phyloP scores from a whole-genome alignment of 2,888 invertebrate genomes.

The Nomada hirtipes region DNA sequence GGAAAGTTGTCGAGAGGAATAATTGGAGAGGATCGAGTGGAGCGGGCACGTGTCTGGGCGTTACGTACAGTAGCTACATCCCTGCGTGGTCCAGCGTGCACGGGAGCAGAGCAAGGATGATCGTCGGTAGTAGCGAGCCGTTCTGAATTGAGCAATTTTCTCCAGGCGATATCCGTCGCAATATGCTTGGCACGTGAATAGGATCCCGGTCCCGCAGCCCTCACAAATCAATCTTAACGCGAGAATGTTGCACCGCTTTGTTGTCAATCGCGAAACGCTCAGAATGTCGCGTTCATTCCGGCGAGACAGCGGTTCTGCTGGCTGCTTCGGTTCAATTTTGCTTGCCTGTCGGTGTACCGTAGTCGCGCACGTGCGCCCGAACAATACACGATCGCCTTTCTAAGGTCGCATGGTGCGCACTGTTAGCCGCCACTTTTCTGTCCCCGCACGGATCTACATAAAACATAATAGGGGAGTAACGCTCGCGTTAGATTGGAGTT shows the following conservation, averaged over 20 bases:
- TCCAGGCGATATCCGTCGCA: slow-evolving; percentile 65
- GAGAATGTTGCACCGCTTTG: slow-evolving; percentile 53
- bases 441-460: slow-evolving; percentile 56
- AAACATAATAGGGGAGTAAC: slow-evolving; percentile 69
- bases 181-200: slow-evolving; percentile 67
- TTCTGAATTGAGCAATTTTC: slow-evolving; percentile 72
- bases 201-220: slow-evolving; percentile 53
- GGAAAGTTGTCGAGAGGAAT: not conserved
- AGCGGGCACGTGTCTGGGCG: slow-evolving; percentile 30
- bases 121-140: slow-evolving; percentile 45
- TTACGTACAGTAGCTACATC: slow-evolving; percentile 44
- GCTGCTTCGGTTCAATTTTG: slow-evolving; percentile 31
- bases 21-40: not conserved
- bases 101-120: slow-evolving; percentile 45
- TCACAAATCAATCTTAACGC: slow-evolving; percentile 67
- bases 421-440: slow-evolving; percentile 48
- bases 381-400: slow-evolving; percentile 64
- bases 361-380: slow-evolving; percentile 22
- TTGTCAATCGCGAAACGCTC: slow-evolving; percentile 59
- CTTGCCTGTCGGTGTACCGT: not conserved
- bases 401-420: slow-evolving; percentile 62
- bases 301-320: slow-evolving; percentile 13
- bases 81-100: slow-evolving; percentile 38
- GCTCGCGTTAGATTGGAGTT: slow-evolving; percentile 51
- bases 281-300: slow-evolving; percentile 41